Conservation (phyloP, 2,888 invertebrate genomes). For the Eupithecia centaureata region DNA sequence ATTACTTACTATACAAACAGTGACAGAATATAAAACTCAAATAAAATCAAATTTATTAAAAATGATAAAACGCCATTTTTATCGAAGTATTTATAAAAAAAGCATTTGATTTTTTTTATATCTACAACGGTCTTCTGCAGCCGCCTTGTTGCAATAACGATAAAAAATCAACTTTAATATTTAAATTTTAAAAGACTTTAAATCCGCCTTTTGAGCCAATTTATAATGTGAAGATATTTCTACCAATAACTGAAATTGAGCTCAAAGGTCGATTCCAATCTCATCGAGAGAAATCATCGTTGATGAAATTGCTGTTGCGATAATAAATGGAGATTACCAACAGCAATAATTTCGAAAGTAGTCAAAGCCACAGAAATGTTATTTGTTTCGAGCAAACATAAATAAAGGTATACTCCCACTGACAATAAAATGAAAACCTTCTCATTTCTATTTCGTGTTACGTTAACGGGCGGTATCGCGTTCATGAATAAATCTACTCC, state of each 20-base stretch:
- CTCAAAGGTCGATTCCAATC: background rate
- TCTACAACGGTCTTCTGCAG: background rate
- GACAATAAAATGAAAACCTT: conserved; percentile 1
- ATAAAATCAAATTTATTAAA: no score
- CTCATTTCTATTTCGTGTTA: background rate
- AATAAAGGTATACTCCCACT: background rate
- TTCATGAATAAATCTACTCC: conserved; percentile 54
- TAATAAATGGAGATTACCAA: background rate
- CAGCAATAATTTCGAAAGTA: background rate
- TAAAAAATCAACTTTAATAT: background rate
- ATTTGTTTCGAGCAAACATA: background rate
- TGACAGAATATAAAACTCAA: no score
- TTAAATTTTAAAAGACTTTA: background rate
- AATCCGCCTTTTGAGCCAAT: no score
- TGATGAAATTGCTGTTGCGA: background rate
- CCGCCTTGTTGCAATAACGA: background rate
- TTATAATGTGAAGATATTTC: background rate
- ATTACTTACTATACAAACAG: no score
- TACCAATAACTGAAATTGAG: background rate
- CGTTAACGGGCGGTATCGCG: conserved; percentile 30
- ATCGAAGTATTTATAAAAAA: no score
- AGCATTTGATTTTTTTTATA: background rate
- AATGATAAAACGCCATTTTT: no score
- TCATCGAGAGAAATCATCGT: background rate
- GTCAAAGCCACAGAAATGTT: background rate